phyloP scores from a whole-genome alignment of 2,797 vertebrate genomes.

The Paedocypris micromegethes region DNA sequence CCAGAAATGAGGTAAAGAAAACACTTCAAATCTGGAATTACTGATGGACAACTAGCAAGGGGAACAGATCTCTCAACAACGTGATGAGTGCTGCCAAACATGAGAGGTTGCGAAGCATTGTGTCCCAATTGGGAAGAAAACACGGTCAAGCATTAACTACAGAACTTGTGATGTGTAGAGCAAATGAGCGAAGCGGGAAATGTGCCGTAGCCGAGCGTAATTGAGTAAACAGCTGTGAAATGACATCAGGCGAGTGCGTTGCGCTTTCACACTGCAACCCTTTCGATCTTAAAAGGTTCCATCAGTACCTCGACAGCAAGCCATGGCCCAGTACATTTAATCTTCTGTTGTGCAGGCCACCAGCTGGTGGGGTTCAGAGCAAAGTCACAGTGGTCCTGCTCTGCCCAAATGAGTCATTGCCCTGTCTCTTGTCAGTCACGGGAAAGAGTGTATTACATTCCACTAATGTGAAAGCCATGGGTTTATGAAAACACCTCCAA shows the following conservation, averaged over 20 bases:
- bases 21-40: conserved; percentile 65
- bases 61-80: conserved; percentile 61
- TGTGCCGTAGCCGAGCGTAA: conserved; percentile 48
- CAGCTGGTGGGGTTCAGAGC: conserved; percentile 66
- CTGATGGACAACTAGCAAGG: conserved; percentile 71
- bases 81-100: conserved; percentile 69
- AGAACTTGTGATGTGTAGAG: conserved; percentile 35
- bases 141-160: conserved; percentile 19
- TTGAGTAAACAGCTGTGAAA: conserved; percentile 76
- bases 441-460: conserved; percentile 41
- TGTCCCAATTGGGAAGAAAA: conserved; percentile 23
- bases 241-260: conserved; percentile 74
- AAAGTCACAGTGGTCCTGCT: conserved; percentile 49
- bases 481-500: conserved; percentile 33
- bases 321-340: conserved; percentile 69
- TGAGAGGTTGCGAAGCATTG: conserved; percentile 45
- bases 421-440: conserved; percentile 43
- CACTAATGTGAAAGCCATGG: conserved; percentile 25
- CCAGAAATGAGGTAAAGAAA: conserved; percentile 54
- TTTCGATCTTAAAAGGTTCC: conserved; percentile 78
- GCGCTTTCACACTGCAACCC: conserved; percentile 73
- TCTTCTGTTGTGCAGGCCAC: conserved; percentile 62
- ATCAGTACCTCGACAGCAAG: conserved; percentile 70
- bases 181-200: conserved; percentile 33
- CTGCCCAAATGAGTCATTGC: conserved; percentile 48